phyloP scores from a whole-genome alignment of 2,888 invertebrate genomes.

The Atrina japonica region DNA sequence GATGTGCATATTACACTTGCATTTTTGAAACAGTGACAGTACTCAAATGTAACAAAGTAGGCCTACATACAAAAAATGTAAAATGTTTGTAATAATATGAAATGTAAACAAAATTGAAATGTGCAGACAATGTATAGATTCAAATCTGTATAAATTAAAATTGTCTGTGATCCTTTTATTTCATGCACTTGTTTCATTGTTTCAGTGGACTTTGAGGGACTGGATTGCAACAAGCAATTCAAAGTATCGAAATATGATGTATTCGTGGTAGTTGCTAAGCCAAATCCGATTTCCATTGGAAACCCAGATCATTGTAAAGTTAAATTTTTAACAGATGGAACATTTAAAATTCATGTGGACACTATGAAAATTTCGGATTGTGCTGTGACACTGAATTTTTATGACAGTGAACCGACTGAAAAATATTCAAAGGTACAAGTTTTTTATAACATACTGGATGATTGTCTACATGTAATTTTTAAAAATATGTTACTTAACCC shows the following conservation, averaged over 20 bases:
- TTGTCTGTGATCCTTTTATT: too few species aligned
- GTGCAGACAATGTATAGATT: too few species aligned
- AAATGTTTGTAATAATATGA: too few species aligned
- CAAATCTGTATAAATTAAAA: too few species aligned
- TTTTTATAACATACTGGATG: background rate
- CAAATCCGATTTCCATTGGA: conserved; percentile 1
- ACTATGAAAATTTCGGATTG: conserved; percentile 11
- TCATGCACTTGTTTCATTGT: too few species aligned
- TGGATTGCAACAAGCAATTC: conserved; percentile 4
- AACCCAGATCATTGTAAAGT: conserved; percentile 4
- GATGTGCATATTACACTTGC: too few species aligned
- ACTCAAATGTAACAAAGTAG: too few species aligned
- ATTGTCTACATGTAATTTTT: background rate
- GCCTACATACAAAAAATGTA: too few species aligned
- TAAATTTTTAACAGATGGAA: background rate
- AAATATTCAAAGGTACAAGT: conserved; percentile 6
- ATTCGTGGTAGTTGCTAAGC: conserved; percentile 17
- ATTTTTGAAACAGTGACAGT: too few species aligned
- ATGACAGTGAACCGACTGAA: conserved; percentile 22
- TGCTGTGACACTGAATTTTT: conserved; percentile 10
- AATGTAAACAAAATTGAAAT: too few species aligned
- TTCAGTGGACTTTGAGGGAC: conserved; percentile 24
- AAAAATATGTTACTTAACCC: background rate
- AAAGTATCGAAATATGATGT: conserved; percentile 1
- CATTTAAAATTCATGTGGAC: conserved; percentile 10